Evolutionary conservation across 2,113 vertebrate genomes (phyloP).

Genomic region (Anguilla rostrata): DNA sequence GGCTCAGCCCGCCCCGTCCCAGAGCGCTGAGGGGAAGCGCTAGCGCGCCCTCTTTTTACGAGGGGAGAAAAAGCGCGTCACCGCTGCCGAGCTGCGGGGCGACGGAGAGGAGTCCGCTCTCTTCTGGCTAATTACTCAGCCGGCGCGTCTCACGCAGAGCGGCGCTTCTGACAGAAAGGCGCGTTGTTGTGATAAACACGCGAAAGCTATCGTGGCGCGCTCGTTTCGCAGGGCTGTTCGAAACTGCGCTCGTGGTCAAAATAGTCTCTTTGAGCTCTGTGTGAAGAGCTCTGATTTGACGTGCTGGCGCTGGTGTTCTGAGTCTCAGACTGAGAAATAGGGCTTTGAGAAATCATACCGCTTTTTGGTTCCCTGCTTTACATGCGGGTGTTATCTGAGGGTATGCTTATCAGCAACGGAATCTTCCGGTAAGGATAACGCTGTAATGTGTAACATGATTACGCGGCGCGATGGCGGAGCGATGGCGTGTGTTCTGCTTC

Average conservation of each 20-base stretch:
- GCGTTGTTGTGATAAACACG: background rate
- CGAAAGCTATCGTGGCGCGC: background rate
- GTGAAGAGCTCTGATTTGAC: slow-evolving; percentile 10
- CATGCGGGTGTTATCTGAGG: background rate
- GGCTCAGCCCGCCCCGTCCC: background rate
- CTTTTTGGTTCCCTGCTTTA: background rate
- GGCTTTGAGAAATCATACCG: background rate
- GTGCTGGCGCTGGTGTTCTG: background rate
- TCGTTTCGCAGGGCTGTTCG: background rate
- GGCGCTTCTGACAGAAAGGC: background rate
- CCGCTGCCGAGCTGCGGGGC: background rate
- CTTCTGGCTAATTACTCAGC: background rate
- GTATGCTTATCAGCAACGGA: background rate
- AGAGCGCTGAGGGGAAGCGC: background rate
- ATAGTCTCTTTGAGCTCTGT: slow-evolving; percentile 9
- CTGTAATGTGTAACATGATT: background rate
- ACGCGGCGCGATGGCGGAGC: background rate
- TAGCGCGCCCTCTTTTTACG: background rate
- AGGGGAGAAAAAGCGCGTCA: background rate
- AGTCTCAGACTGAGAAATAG: slow-evolving; percentile 12
- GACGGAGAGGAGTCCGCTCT: background rate
- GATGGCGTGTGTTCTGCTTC: background rate
- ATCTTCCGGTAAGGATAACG: background rate
- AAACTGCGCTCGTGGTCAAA: slow-evolving; percentile 26
- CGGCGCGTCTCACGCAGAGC: background rate